A percentile compares a stretch with the other conserved stretches of the same genome.
These are phyloP conservation scores for Cydia amplana DNA, from an alignment of 1,140 invertebrate species.

Conservation along the genomic window DNA sequence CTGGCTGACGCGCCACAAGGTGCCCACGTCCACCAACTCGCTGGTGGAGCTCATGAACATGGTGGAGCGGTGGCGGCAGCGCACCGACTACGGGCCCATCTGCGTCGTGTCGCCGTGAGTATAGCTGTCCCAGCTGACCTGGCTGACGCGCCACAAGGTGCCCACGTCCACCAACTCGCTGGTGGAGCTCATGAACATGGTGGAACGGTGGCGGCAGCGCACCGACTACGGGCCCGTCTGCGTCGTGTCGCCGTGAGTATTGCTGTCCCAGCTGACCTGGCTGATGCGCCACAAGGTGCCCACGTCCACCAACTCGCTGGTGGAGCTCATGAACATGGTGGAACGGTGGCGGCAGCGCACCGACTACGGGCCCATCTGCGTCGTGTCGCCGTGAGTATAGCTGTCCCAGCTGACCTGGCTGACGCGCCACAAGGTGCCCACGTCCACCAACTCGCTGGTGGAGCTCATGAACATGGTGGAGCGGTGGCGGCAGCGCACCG, in stretches of 20 bases:
- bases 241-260: constrained; percentile 95
- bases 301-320: constrained; percentile 96
- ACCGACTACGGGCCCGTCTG: constrained; percentile 96
- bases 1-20: constrained; percentile 97
- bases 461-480: constrained; percentile 99
- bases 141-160: constrained; percentile 97
- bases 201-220: constrained; percentile 96
- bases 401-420: constrained; percentile 84
- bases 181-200: constrained; percentile 99
- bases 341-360: constrained; percentile 96
- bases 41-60: constrained; percentile 99
- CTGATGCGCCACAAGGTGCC: constrained; percentile 97
- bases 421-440: constrained; percentile 95
- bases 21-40: constrained; percentile 97
- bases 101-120: constrained; percentile 97
- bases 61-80: constrained; percentile 97
- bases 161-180: constrained; percentile 97
- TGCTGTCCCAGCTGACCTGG: constrained; percentile 80
- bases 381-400: constrained; percentile 94
- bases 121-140: constrained; percentile 63
- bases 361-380: constrained; percentile 96
- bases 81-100: constrained; percentile 95
- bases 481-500: constrained; percentile 95
- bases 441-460: constrained; percentile 96
- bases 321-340: constrained; percentile 99